A percentile compares a stretch with the other conserved stretches of the same genome.
Conservation (phyloP, 2,797 vertebrate genomes). For the Synaphobranchus kaupii region DNA sequence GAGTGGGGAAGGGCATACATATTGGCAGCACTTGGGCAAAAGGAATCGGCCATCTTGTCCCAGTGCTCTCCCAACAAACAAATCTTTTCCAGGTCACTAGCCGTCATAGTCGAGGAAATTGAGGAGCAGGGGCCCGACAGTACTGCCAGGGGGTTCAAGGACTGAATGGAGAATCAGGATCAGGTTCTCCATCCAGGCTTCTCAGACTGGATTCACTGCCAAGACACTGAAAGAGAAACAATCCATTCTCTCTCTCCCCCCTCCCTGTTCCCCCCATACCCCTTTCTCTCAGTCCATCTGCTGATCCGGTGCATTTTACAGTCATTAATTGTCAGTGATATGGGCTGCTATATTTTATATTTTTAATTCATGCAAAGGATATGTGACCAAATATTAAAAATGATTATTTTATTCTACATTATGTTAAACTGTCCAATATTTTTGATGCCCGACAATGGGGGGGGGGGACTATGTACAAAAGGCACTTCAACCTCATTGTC, state of each 20-base stretch:
- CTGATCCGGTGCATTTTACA: background rate
- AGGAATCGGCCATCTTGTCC: constrained; percentile 37
- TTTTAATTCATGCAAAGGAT: background rate
- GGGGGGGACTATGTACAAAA: no score
- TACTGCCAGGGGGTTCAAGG: background rate
- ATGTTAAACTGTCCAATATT: no score
- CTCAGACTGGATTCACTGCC: background rate
- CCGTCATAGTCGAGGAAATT: constrained; percentile 22
- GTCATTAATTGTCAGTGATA: background rate
- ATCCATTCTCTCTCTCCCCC: background rate
- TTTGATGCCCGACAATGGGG: no score
- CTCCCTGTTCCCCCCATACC: no score
- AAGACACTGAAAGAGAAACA: background rate
- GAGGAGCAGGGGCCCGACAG: background rate
- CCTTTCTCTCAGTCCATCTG: background rate
- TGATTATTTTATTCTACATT: no score
- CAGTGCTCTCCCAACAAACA: constrained; percentile 32
- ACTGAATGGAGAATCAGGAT: background rate
- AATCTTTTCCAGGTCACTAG: constrained; percentile 65
- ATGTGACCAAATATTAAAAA: background rate
- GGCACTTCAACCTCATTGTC: no score
- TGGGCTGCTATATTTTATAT: background rate
- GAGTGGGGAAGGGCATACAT: constrained; percentile 33
- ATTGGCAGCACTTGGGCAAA: constrained; percentile 40
- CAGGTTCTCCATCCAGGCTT: no score